A percentile compares a stretch with the other conserved stretches of the same genome.
Conservation (phyloP, 2,888 invertebrate genomes). For the Geophilus truncorum region DNA sequence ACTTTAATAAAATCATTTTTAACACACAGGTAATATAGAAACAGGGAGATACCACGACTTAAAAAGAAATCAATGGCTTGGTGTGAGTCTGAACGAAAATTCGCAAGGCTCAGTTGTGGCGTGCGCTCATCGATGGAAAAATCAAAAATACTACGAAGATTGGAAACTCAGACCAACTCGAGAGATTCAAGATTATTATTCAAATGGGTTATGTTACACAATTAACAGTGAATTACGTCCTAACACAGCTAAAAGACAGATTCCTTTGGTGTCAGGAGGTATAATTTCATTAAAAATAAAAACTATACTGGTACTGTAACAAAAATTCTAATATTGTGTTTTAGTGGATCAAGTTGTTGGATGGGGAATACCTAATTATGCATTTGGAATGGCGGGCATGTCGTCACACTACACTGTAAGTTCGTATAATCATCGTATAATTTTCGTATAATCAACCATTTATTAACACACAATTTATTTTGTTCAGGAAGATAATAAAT, state of each 20-base stretch:
- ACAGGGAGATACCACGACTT: neutral
- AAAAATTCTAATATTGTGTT: no score
- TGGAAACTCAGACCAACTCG: neutral
- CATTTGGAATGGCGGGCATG: constrained; percentile 16
- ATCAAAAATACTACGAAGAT: neutral
- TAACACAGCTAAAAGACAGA: neutral
- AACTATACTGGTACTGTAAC: no score
- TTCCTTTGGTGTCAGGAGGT: neutral
- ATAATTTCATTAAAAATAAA: neutral
- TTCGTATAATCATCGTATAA: no score
- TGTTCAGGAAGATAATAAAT: neutral
- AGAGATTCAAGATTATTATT: neutral
- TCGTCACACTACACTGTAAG: neutral
- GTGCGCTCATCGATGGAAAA: neutral
- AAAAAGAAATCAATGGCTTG: neutral
- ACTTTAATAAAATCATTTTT: no score
- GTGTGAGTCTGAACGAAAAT: neutral
- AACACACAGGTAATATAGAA: no score
- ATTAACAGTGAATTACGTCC: neutral
- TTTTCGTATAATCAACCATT: neutral
- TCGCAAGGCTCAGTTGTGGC: neutral
- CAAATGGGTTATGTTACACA: neutral
- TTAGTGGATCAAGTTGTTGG: neutral
- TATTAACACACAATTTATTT: neutral
- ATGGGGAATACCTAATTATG: neutral